Base-by-base conservation (phyloP, 2,888 invertebrate genomes). In the Erebia palarica region DNA sequence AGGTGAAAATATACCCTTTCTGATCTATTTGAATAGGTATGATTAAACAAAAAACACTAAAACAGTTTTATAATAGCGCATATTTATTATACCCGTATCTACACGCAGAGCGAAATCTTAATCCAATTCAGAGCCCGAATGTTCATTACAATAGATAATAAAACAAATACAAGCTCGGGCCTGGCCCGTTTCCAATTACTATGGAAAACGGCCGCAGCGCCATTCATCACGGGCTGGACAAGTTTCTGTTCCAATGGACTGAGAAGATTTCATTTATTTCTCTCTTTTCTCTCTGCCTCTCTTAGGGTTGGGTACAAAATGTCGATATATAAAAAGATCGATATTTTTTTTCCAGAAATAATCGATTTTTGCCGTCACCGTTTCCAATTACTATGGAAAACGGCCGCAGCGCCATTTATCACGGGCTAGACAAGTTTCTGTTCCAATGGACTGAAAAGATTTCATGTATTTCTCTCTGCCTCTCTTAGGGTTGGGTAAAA, bases 191-290 rank as follows among this genome's bases (percentile, higher is more conserved):
- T 78, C 77, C 78, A 77, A 78, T 77, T 72, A 76, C 75, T 72
- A 75, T 69, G 76, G 70, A 73, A 76, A 72, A 65, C 72, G 72
- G 75, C 75, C 74, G 65, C 76, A 69, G 61, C 67, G 72, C 75
- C 76, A 78, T 78, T 76, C 77, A 73, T 74, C 78, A 75, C 76
- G 74, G 71, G 47, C 75, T 65, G 72, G 77, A 75, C 76, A 77
- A 78, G 73, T 77, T 77, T 77, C 75, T 75, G 74, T 76, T 75
- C 73, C 74, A 78, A 70, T 77, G 74, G 73, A 77, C 74, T 76
- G 78, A 72, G 72, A 75, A 76, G 75, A 78, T 76, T 74, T 73
- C 71, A 73, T 79, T 80, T 79, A 76, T 79, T 78, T 77, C 74
- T 75, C 73, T 75, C 75, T 75, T 68, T 49, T 44, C 14, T 55